Percentiles rank a stretch among this genome's conserved stretches.
Evolutionary conservation across 2,797 vertebrate genomes (phyloP).

Genomic region (Coendou prehensilis): DNA sequence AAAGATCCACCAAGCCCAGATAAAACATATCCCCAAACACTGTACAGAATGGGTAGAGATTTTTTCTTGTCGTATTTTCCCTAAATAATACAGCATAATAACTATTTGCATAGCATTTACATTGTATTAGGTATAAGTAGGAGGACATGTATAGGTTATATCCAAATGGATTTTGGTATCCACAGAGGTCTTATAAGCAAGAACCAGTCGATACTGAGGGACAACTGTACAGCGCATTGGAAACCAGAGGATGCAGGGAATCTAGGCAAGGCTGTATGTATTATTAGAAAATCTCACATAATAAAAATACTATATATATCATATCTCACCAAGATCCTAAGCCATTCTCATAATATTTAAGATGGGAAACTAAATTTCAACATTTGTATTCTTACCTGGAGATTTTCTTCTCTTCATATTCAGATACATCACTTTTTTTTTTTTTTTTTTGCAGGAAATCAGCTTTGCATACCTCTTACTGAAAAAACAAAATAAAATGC

Average conservation of each 20-base stretch:
- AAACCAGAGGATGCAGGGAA: not conserved
- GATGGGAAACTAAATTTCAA: not conserved
- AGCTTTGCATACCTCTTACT: not conserved
- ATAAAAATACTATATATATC: not conserved
- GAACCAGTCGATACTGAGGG: not conserved
- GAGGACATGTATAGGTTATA: not conserved
- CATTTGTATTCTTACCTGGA: not conserved
- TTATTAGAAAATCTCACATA: not conserved
- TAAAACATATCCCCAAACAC: not conserved
- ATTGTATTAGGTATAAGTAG: not conserved
- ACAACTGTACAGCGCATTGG: not conserved
- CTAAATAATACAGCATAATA: not conserved
- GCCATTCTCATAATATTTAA: not conserved
- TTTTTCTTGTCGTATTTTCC: not conserved
- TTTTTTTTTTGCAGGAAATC: not conserved
- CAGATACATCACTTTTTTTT: not conserved
- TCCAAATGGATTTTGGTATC: not conserved
- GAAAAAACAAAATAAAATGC: conserved; percentile 65
- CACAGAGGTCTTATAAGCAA: not conserved
- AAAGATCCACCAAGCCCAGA: not conserved
- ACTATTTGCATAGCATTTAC: not conserved
- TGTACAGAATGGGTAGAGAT: not conserved
- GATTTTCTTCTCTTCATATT: conserved; percentile 23
- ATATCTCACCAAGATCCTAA: not conserved
- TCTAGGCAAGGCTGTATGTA: not conserved